Base-by-base conservation (phyloP, 2,888 invertebrate genomes). In the Acrobasis consociella region DNA sequence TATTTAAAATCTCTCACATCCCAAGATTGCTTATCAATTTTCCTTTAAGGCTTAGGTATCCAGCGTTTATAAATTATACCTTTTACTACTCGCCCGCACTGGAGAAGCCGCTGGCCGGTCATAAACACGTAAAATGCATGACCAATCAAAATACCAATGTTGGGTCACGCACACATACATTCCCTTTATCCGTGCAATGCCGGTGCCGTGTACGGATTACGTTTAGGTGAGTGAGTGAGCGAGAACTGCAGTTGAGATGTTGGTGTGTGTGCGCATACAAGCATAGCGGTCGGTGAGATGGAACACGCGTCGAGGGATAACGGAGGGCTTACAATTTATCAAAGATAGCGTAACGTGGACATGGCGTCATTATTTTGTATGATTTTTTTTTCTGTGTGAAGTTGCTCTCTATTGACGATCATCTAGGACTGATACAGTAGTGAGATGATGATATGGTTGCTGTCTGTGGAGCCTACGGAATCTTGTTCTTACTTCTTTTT, bases 111-210 rank as follows among this genome's bases (percentile, higher is more conserved):
- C 79, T 77, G 76, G 77, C 76, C 72, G 79, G 72, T 87, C 84
- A 85, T 91, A 91, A 90, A 91, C 90, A 89, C 89, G 90, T 90
- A 89, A 91, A 91, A 91, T 91, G 91, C 91, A 92, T 92, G 91
- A 91, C 91, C 91, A 92, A 92, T 92, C 91, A 92, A 92, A 92
- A 92, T 92, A 92, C 91, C 91, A 91, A 89, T 83, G 90, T 82
- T 86, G 82, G 83, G 77, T 77, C 85, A 88, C 89, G 66, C 86
- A 85, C 83, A 88, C 87, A 66, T 1, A 3, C 10, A 50, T 38
- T 63, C n/a, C 5, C 67, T 69, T 64, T 63, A 67, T 63, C 50
- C 62, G 67, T 72, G 22, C 42, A 60, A 38, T 55, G 38, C 53
- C 49, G 55, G 31, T 37, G 15, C 7, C 13, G 22, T 55, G 13